Conservation (phyloP, 2,797 vertebrate species). For the Brachymystax lenok region DNA sequence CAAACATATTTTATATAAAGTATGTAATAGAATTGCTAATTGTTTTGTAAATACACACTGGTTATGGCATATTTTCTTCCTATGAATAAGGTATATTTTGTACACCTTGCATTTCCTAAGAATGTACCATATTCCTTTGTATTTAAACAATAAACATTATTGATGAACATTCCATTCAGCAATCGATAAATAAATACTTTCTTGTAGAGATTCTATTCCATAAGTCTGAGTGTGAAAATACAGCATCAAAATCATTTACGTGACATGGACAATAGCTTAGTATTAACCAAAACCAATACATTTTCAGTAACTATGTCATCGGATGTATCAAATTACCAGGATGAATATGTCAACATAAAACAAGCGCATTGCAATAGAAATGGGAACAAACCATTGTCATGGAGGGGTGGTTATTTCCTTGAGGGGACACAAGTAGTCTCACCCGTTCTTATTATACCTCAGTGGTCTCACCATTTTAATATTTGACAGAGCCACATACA, state of each 20-base stretch:
- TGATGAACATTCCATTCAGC: neutral
- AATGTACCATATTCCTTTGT: neutral
- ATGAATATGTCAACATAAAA: neutral
- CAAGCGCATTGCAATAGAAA: neutral
- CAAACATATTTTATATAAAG: neutral
- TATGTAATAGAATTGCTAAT: neutral
- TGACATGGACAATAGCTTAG: neutral
- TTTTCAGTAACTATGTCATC: neutral
- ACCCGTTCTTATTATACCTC: neutral
- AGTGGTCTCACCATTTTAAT: neutral
- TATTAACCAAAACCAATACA: neutral
- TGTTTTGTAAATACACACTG: neutral
- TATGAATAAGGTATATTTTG: neutral
- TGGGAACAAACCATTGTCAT: neutral
- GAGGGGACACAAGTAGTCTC: neutral
- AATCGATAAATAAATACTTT: neutral
- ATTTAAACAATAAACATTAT: constrained; percentile 5
- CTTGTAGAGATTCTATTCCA: neutral
- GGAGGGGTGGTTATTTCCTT: neutral
- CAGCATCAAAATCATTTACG: neutral
- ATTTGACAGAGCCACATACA: neutral
- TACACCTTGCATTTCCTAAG: neutral
- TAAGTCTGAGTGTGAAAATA: neutral
- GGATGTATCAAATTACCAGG: neutral
- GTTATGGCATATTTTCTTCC: neutral